These are phyloP conservation scores for Thunnus albacares DNA, from an alignment of 2,797 vertebrate genomes.

Conservation along the genomic window DNA sequence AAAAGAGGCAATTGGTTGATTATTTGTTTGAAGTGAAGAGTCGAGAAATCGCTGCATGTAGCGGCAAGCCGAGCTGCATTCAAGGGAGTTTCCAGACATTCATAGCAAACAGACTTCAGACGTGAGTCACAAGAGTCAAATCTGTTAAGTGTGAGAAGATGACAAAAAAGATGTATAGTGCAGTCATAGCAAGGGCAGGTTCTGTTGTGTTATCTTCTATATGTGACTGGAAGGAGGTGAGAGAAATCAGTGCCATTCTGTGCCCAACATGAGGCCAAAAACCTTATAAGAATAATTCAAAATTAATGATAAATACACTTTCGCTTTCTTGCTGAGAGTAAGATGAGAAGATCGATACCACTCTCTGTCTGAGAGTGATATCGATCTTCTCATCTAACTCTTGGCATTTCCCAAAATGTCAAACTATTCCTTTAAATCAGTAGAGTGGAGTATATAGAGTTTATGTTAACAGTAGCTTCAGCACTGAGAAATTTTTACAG, in stretches of 20 bases:
- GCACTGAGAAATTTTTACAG: background rate
- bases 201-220: background rate
- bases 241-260: background rate
- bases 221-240: constrained; percentile 5
- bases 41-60: constrained; percentile 53
- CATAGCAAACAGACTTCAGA: constrained; percentile 68
- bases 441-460: too few relatives aligned
- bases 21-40: constrained; percentile 34
- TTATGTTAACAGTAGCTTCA: too few relatives aligned
- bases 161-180: constrained; percentile 59
- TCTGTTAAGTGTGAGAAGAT: constrained; percentile 42
- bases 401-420: too few relatives aligned
- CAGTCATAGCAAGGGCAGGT: constrained; percentile 19
- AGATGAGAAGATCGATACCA: too few relatives aligned
- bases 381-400: too few relatives aligned
- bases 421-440: background rate
- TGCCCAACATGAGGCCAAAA: background rate
- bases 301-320: background rate
- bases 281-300: background rate
- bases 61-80: constrained; percentile 48
- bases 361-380: too few relatives aligned
- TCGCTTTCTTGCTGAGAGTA: background rate
- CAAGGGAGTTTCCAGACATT: constrained; percentile 78
- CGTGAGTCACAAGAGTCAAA: constrained; percentile 70
- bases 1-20: constrained; percentile 15